phyloP scores from a whole-genome alignment of 35 echinoderm and acorn worm species.

The Patiria miniata region DNA sequence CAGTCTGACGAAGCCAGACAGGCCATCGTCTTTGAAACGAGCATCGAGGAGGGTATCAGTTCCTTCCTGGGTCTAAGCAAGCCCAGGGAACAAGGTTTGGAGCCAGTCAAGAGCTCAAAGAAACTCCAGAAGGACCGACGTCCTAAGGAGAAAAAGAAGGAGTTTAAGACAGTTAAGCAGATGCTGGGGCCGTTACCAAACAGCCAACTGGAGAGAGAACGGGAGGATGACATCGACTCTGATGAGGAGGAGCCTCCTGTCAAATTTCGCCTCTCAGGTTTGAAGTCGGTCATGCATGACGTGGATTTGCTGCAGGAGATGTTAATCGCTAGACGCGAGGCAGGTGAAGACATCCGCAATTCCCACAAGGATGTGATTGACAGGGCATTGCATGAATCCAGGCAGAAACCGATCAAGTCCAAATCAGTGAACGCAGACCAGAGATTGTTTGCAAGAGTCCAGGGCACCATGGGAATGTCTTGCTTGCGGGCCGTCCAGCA shows the following conservation, averaged over 20 bases:
- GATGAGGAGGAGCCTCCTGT: conserved; percentile 56
- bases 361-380: conserved; percentile 61
- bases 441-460: conserved; percentile 80
- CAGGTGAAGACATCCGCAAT: conserved; percentile 71
- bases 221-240: not conserved
- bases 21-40: conserved; percentile 41
- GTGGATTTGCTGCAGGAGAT: conserved; percentile 73
- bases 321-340: conserved; percentile 72
- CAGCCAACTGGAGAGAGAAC: conserved; percentile 53
- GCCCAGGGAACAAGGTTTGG: conserved; percentile 18
- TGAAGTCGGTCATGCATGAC: conserved; percentile 59
- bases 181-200: conserved; percentile 82
- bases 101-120: conserved; percentile 25
- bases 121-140: conserved; percentile 23
- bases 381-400: conserved; percentile 32
- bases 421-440: conserved; percentile 80
- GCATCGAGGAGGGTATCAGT: conserved; percentile 22
- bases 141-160: conserved; percentile 60
- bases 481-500: conserved; percentile 84
- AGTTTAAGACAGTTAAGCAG: conserved; percentile 60
- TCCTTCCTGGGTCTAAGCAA: conserved; percentile 17
- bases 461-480: conserved; percentile 96
- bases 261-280: conserved; percentile 74
- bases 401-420: conserved; percentile 49
- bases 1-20: not conserved